A percentile compares a stretch with the other conserved stretches of the same genome.
These are phyloP conservation scores for Aleiodes testaceus DNA, from an alignment of 2,888 invertebrate genomes.

Conservation along the genomic window DNA sequence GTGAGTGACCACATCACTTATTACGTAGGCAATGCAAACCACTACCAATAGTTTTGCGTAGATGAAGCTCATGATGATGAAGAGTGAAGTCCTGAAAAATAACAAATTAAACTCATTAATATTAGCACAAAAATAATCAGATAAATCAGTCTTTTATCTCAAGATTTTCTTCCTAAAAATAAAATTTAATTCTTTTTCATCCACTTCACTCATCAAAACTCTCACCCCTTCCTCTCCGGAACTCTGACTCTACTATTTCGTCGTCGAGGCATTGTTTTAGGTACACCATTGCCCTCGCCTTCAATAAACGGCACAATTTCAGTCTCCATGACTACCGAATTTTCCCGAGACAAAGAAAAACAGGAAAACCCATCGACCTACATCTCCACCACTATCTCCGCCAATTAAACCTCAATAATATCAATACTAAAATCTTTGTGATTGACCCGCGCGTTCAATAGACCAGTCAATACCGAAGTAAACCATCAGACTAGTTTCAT, in stretches of 20 bases:
- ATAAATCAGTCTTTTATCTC: too few relatives aligned
- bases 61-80: slow-evolving; percentile 96
- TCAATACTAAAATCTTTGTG: background rate
- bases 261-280: slow-evolving; percentile 51
- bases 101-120: slow-evolving; percentile 54
- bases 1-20: slow-evolving; percentile 95
- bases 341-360: background rate
- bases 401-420: background rate
- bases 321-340: slow-evolving; percentile 59
- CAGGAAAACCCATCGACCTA: background rate
- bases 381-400: background rate
- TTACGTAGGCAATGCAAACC: slow-evolving; percentile 93
- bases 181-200: too few relatives aligned
- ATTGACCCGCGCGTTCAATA: slow-evolving; percentile 1
- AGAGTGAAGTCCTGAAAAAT: slow-evolving; percentile 89
- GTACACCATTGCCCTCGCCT: slow-evolving; percentile 49
- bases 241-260: slow-evolving; percentile 59
- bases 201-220: background rate
- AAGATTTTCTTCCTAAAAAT: too few relatives aligned
- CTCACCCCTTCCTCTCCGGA: slow-evolving; percentile 64
- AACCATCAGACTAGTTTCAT: slow-evolving; percentile 7
- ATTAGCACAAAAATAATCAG: background rate
- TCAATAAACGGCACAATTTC: slow-evolving; percentile 67
- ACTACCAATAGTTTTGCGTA: slow-evolving; percentile 96
- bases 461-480: background rate